phyloP scores from a whole-genome alignment of 53 echinoderm and acorn worm species.

The Pentamera pediparva region DNA sequence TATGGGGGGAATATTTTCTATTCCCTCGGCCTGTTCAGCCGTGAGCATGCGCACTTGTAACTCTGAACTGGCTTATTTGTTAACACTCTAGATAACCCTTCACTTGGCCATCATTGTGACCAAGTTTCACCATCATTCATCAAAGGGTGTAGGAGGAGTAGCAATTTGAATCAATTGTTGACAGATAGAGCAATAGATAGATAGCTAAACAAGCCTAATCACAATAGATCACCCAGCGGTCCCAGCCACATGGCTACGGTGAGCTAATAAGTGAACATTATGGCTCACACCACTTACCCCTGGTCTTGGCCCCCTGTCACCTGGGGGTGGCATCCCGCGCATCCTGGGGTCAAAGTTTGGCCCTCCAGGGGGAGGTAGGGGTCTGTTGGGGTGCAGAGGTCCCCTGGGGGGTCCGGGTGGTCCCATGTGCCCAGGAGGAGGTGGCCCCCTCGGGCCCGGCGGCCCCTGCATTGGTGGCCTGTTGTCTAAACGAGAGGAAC shows the following conservation, averaged over 20 bases:
- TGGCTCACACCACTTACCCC: neutral
- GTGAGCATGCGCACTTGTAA: too few relatives aligned
- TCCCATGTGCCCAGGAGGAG: slow-evolving; percentile 61
- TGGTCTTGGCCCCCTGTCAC: slow-evolving; percentile 25
- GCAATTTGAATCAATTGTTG: neutral
- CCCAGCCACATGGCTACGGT: too few relatives aligned
- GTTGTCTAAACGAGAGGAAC: neutral
- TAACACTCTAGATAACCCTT: too few relatives aligned
- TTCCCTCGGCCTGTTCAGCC: too few relatives aligned
- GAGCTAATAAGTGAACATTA: neutral
- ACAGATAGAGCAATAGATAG: too few relatives aligned
- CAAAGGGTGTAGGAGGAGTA: too few relatives aligned
- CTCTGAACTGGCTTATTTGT: too few relatives aligned
- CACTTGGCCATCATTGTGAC: too few relatives aligned
- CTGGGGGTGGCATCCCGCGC: slow-evolving; percentile 6
- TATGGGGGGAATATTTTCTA: neutral
- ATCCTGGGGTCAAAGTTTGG: slow-evolving; percentile 25
- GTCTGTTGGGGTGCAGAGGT: neutral
- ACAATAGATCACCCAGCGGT: too few relatives aligned
- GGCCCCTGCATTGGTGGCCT: slow-evolving; percentile 56
- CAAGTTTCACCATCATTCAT: too few relatives aligned
- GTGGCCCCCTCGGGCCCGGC: slow-evolving; percentile 62
- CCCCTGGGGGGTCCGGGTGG: slow-evolving; percentile 58
- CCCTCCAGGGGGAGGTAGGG: neutral
- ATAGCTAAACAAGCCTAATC: too few relatives aligned